Evolutionary conservation across 2,797 vertebrate genomes (phyloP).

Genomic region (Chaunax sp.): DNA sequence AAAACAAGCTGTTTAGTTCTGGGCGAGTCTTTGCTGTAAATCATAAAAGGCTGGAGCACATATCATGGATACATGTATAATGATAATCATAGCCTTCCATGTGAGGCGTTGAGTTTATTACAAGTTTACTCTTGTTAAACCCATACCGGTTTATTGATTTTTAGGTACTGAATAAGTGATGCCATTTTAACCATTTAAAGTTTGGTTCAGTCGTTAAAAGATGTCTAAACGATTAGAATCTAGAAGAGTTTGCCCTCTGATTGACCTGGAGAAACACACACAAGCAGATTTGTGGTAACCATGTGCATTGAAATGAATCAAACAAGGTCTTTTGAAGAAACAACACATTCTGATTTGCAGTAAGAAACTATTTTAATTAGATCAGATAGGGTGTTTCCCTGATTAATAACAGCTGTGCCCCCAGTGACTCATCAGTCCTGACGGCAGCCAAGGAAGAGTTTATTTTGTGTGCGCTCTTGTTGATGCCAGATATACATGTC

Average conservation of each 20-base stretch:
- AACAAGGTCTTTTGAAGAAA: not conserved
- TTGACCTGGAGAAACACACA: not conserved
- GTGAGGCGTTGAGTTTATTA: not conserved
- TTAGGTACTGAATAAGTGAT: not conserved
- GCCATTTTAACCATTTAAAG: not conserved
- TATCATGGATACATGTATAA: too few relatives aligned
- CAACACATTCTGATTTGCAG: conserved; percentile 27
- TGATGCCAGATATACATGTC: not conserved
- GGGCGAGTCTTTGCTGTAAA: conserved; percentile 36
- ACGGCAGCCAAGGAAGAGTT: conserved; percentile 24
- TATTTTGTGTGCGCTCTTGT: conserved; percentile 29
- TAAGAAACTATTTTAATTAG: conserved; percentile 44
- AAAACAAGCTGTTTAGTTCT: conserved; percentile 12
- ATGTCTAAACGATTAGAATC: not conserved
- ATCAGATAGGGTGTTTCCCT: conserved; percentile 54
- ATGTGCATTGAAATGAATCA: conserved; percentile 18
- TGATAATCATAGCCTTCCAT: conserved; percentile 29
- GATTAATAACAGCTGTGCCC: conserved; percentile 59
- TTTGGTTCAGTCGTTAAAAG: not conserved
- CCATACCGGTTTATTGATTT: conserved; percentile 8
- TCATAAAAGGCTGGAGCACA: conserved; percentile 45
- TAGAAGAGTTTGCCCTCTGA: not conserved
- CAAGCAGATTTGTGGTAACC: conserved; percentile 14
- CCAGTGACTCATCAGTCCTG: conserved; percentile 37
- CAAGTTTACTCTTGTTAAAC: conserved; percentile 22